Evolutionary conservation across 2,113 vertebrate species (phyloP).

Genomic region (Hirundichthys speculiger): DNA sequence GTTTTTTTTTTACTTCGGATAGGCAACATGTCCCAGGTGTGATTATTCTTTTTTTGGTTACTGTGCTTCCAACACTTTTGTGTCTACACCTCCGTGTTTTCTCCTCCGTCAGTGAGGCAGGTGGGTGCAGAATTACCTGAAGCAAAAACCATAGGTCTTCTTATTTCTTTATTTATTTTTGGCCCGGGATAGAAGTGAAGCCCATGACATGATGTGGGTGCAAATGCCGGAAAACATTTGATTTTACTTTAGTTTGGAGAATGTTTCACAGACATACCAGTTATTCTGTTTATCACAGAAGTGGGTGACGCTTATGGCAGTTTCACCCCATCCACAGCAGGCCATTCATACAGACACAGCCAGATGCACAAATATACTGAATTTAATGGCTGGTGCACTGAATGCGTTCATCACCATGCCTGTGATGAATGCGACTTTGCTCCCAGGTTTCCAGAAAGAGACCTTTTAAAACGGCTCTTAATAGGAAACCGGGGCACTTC

Average conservation of each 20-base stretch:
- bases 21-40: constrained; percentile 32
- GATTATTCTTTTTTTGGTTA: constrained; percentile 53
- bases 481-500: constrained; percentile 50
- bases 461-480: constrained; percentile 57
- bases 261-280: too few relatives aligned
- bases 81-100: constrained; percentile 34
- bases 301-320: constrained; percentile 35
- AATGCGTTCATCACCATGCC: constrained; percentile 12
- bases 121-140: constrained; percentile 56
- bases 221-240: constrained; percentile 45
- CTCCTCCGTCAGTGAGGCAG: constrained; percentile 43
- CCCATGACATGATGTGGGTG: constrained; percentile 53
- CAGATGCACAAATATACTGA: constrained; percentile 20
- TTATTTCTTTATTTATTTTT: constrained; percentile 31
- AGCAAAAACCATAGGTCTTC: constrained; percentile 34
- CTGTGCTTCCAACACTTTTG: constrained; percentile 38
- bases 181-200: constrained; percentile 44
- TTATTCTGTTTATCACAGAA: constrained; percentile 44
- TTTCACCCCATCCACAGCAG: constrained; percentile 14
- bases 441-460: constrained; percentile 45
- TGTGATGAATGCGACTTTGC: constrained; percentile 25
- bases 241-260: too few relatives aligned
- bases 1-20: constrained; percentile 30
- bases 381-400: constrained; percentile 19
- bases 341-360: constrained; percentile 24